These are phyloP conservation scores for Tachycineta bicolor DNA, from an alignment of 2,113 vertebrate genomes.

Conservation along the genomic window DNA sequence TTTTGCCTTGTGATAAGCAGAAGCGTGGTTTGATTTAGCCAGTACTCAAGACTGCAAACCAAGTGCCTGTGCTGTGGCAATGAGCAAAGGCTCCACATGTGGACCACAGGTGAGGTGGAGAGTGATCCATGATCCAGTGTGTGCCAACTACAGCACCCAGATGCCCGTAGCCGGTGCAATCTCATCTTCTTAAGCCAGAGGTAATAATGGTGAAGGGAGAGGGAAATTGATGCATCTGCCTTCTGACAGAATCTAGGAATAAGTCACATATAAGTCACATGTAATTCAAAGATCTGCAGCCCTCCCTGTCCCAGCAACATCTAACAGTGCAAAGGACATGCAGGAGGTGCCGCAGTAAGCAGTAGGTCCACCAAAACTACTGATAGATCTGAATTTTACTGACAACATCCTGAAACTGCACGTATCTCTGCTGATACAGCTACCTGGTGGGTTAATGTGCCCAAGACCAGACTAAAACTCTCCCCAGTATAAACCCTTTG, in stretches of 20 bases:
- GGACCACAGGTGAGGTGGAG: fast-evolving
- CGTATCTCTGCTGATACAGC: not conserved
- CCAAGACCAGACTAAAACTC: not conserved
- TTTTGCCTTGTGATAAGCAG: not conserved
- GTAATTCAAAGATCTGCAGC: not conserved
- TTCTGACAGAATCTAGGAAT: not conserved
- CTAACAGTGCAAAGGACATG: fast-evolving
- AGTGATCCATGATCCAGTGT: not conserved
- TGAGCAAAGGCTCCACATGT: not conserved
- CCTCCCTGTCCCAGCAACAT: not conserved
- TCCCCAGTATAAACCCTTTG: not conserved
- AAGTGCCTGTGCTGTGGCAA: fast-evolving
- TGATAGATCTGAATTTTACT: not conserved
- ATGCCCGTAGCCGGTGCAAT: not conserved
- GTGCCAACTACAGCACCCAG: not conserved
- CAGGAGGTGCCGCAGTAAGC: not conserved
- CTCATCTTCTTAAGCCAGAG: not conserved
- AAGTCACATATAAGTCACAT: not conserved
- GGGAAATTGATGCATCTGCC: not conserved
- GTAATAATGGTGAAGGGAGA: not conserved
- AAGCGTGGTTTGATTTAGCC: not conserved
- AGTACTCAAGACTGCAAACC: fast-evolving
- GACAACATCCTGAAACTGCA: not conserved
- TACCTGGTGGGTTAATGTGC: not conserved
- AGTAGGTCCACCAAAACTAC: not conserved